A percentile compares a stretch with the other conserved stretches of the same genome.
Evolutionary conservation across 2,797 vertebrate species (phyloP).

Genomic region (Erithacus rubecula): DNA sequence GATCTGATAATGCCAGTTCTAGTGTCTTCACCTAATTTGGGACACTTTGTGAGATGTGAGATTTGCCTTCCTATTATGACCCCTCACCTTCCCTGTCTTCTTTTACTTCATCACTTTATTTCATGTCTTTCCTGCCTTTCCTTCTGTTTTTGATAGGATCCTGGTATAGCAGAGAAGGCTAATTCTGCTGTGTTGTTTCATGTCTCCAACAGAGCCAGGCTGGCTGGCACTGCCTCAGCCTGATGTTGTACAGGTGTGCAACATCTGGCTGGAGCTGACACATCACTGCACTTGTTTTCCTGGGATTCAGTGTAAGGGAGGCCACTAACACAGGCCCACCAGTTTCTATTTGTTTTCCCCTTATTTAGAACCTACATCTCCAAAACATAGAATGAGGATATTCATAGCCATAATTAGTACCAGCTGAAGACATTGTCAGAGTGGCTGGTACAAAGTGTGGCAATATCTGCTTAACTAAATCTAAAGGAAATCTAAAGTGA

Average conservation of each 20-base stretch:
- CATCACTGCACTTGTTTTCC: not conserved
- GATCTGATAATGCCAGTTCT: not conserved
- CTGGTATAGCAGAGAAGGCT: not conserved
- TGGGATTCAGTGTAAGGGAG: not conserved
- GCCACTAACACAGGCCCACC: not conserved
- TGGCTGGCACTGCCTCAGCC: not conserved
- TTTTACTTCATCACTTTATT: not conserved
- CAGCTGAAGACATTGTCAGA: not conserved
- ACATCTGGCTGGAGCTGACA: not conserved
- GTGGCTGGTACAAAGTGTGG: not conserved
- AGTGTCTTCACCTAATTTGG: not conserved
- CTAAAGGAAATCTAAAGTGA: not conserved
- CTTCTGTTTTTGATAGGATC: not conserved
- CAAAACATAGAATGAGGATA: not conserved
- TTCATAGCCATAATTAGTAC: not conserved
- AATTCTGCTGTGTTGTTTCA: not conserved
- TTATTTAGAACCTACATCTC: not conserved
- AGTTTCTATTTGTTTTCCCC: not conserved
- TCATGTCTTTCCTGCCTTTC: not conserved
- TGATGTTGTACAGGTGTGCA: not conserved
- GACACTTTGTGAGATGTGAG: not conserved
- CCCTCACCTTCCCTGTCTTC: not conserved
- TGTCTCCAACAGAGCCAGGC: not conserved
- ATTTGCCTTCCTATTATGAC: not conserved
- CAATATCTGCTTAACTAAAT: not conserved